Evolutionary conservation across 2,888 invertebrate species (phyloP).

Genomic region (Petrolisthes cinctipes): DNA sequence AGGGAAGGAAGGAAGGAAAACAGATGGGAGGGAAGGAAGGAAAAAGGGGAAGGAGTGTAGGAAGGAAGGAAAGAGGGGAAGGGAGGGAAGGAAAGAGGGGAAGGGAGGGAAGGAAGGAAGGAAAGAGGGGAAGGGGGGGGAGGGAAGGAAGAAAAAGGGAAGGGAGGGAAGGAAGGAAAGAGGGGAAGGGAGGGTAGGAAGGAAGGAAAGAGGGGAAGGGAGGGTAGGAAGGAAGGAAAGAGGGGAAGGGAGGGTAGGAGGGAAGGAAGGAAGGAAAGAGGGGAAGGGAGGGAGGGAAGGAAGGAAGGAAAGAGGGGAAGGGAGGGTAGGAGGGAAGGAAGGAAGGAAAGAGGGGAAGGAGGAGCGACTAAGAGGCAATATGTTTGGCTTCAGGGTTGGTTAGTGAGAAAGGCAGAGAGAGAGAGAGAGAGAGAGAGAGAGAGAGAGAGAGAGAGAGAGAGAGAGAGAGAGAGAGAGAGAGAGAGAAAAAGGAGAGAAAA

Average conservation of each 20-base stretch:
- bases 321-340: background rate
- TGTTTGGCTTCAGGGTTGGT: background rate
- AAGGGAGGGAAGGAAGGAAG: background rate
- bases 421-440: background rate
- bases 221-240: background rate
- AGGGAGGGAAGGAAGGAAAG: background rate
- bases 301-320: background rate
- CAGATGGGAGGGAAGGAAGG: too few species aligned
- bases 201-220: background rate
- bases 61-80: background rate
- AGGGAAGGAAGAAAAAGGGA: background rate
- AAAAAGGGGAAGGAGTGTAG: background rate
- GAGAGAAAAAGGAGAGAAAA: background rate
- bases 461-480: background rate
- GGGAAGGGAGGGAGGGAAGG: background rate
- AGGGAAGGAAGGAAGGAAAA: background rate
- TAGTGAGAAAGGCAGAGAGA: background rate
- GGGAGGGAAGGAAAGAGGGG: background rate
- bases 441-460: background rate
- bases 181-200: background rate
- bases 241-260: background rate
- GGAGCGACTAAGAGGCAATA: background rate
- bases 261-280: background rate
- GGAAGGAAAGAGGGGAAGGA: background rate
- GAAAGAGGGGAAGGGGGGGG: background rate